These are phyloP conservation scores for Pammene fasciana DNA, from an alignment of 2,888 invertebrate genomes.

Conservation along the genomic window DNA sequence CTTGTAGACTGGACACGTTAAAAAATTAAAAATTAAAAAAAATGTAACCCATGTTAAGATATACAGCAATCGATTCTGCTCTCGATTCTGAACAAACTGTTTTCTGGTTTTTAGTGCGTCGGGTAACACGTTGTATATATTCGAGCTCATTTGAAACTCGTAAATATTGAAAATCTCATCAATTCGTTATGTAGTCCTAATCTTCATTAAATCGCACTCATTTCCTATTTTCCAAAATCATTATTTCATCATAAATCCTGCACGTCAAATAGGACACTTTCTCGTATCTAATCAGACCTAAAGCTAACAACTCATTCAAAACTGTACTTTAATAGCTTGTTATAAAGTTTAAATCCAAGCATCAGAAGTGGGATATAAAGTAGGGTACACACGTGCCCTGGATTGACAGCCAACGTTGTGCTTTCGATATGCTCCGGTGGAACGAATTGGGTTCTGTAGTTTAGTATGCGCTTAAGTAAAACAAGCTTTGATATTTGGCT, in stretches of 20 bases:
- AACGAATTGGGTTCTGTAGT: constrained; percentile 73
- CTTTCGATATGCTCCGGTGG: constrained; percentile 77
- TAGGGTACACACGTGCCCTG: constrained; percentile 68
- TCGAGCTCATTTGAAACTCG: too few relatives aligned
- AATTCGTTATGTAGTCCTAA: neutral
- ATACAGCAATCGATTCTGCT: too few relatives aligned
- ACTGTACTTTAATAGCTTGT: neutral
- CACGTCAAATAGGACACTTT: constrained; percentile 59
- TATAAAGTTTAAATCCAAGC: constrained; percentile 45
- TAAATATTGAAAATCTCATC: too few relatives aligned
- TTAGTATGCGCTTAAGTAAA: constrained; percentile 17
- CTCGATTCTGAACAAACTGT: too few relatives aligned
- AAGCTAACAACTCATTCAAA: neutral
- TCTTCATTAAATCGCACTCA: constrained; percentile 16
- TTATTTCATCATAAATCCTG: constrained; percentile 64
- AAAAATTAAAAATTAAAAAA: too few relatives aligned
- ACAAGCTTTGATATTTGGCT: constrained; percentile 11
- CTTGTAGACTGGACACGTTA: too few relatives aligned
- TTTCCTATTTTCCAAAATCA: constrained; percentile 46
- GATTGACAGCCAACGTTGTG: constrained; percentile 69
- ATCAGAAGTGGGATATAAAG: constrained; percentile 48
- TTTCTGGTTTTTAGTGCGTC: too few relatives aligned
- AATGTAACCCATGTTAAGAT: too few relatives aligned
- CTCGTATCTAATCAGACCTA: constrained; percentile 37
- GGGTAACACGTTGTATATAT: too few relatives aligned